Percentiles rank a stretch among this genome's conserved stretches.
These are phyloP conservation scores for Hirudinaria manillensis DNA, from an alignment of 2,888 invertebrate species.

Conservation along the genomic window DNA sequence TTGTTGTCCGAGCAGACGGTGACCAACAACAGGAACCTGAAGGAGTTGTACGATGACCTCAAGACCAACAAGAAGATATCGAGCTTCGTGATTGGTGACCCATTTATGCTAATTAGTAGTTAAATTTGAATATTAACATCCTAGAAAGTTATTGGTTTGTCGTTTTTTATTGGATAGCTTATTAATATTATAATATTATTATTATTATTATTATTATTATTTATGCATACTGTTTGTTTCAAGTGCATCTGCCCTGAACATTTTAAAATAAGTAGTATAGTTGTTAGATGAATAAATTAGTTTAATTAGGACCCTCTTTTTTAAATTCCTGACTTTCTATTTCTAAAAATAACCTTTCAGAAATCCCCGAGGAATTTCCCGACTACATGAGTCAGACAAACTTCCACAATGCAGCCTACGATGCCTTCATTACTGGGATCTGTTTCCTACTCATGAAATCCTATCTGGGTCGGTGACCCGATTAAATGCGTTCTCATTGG, in stretches of 20 bases:
- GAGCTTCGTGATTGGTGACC: not conserved
- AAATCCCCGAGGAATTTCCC: not conserved
- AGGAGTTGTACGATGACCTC: conserved; percentile 8
- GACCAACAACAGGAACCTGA: not conserved
- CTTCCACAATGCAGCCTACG: conserved; percentile 28
- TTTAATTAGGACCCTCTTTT: too few relatives aligned
- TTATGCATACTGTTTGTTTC: too few relatives aligned
- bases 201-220: too few relatives aligned
- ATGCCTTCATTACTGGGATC: conserved; percentile 20
- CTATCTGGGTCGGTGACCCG: conserved; percentile 15
- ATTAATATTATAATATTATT: too few relatives aligned
- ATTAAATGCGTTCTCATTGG: not conserved
- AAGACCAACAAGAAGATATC: conserved; percentile 3
- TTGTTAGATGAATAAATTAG: too few relatives aligned
- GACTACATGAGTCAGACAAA: not conserved
- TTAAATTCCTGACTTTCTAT: not conserved
- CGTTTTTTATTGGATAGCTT: too few relatives aligned
- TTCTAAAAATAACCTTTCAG: not conserved
- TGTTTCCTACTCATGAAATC: conserved; percentile 23
- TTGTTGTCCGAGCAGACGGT: not conserved
- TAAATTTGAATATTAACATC: too few relatives aligned
- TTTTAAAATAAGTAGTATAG: too few relatives aligned
- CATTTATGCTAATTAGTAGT: too few relatives aligned
- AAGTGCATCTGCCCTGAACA: too few relatives aligned
- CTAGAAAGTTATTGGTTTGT: too few relatives aligned